A percentile compares a stretch with the other conserved stretches of the same genome.
phyloP scores from a whole-genome alignment of 2,888 invertebrate genomes.

The Nomada ferruginata region DNA sequence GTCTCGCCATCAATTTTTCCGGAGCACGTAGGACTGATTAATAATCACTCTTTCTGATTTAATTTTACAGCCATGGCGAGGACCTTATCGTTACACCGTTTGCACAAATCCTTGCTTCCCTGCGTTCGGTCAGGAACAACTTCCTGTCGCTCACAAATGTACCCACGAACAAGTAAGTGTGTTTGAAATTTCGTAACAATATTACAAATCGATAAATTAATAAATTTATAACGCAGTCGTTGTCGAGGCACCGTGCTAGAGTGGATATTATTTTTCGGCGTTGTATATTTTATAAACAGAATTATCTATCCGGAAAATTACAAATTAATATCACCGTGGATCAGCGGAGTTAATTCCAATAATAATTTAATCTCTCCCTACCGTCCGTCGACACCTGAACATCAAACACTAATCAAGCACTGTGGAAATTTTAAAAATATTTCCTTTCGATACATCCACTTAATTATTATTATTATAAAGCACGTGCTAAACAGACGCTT shows the following conservation, averaged over 20 bases:
- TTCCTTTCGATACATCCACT: no score
- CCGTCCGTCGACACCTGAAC: no score
- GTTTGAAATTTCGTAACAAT: neutral
- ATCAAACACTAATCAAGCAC: no score
- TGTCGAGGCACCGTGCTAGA: no score
- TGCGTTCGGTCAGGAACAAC: constrained; percentile 99
- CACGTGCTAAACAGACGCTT: neutral
- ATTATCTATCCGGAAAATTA: no score
- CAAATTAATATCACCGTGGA: no score
- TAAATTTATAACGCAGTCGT: no score
- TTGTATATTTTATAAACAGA: no score
- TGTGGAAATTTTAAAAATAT: no score
- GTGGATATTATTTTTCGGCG: no score
- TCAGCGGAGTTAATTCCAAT: no score
- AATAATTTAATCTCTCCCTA: no score
- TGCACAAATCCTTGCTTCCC: constrained; percentile 99
- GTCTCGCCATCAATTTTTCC: neutral
- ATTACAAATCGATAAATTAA: neutral
- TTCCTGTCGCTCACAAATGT: constrained; percentile 98
- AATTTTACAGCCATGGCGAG: constrained; percentile 95
- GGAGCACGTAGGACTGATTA: constrained; percentile 12
- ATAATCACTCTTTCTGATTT: constrained; percentile 65
- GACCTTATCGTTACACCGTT: constrained; percentile 99
- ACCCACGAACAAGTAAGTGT: constrained; percentile 93
- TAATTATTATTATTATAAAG: neutral